Evolutionary conservation across 2,888 invertebrate species (phyloP), one percentile per base, ranked within the genome.

Genomic region (Branchipolynoe longqiensis): DNA sequence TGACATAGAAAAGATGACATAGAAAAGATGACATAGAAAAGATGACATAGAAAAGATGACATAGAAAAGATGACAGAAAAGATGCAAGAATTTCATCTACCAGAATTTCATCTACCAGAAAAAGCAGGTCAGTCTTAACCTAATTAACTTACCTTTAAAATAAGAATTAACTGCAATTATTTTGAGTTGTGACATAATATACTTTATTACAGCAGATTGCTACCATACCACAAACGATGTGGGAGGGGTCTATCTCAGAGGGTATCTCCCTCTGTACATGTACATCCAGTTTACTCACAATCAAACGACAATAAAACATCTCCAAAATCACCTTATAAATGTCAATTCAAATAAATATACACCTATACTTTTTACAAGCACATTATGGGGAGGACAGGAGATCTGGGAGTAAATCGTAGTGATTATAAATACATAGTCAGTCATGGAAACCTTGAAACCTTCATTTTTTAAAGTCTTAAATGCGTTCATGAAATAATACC

Each of bases 171-270:
- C n/a, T n/a, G n/a, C n/a, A n/a, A n/a, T n/a, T n/a, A n/a, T n/a
- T n/a, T n/a, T n/a, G n/a, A n/a, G n/a, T n/a, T 62, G 14, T 69
- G 18, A 36, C 38, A 33, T 69, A 22, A 69, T 36, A 69, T 69
- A 6, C 38, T 62, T 69, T 69, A 69, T 69, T 69, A 69, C 69
- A 69, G 69, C 69, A 33, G n/a, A n/a, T n/a, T n/a, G n/a, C 38
- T 33, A 2, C 18, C 38, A 33, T 69, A 69, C 69, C 69, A 69
- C 69, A 69, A 38, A 69, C 69, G n/a, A 38, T 69, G 69, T 12
- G 25, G 69, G 69, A n/a, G 38, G 38, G 22, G 22, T 69, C 69
- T 69, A 69, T 14, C 38, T 12, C 36, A 18, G 36, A 69, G 69
- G 38, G 33, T 69, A 69, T 14, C 38, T 12, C 36, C n/a, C 14